A percentile compares a stretch with the other conserved stretches of the same genome.
phyloP scores from a whole-genome alignment of 2,888 invertebrate species.

The Drosophila prostipennis region DNA sequence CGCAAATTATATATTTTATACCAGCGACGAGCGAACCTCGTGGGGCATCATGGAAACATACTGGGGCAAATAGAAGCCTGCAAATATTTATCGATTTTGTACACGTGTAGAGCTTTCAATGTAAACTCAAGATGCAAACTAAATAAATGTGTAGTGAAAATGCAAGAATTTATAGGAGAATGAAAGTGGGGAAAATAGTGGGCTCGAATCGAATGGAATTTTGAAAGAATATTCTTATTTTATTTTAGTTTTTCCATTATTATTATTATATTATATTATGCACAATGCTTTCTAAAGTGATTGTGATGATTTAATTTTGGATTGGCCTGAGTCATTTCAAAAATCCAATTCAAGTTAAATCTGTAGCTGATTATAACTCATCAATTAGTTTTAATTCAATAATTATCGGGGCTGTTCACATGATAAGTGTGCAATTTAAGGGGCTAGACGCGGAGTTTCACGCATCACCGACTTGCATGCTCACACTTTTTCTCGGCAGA shows the following conservation, averaged over 20 bases:
- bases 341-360: background rate
- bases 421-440: constrained; percentile 36
- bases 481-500: constrained; percentile 42
- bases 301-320: too few relatives aligned
- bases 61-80: constrained; percentile 22
- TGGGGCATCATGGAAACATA: constrained; percentile 14
- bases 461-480: constrained; percentile 56
- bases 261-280: too few relatives aligned
- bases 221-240: too few relatives aligned
- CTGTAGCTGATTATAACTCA: background rate
- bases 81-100: constrained; percentile 41
- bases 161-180: background rate
- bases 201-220: background rate
- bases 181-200: background rate
- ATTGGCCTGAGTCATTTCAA: too few relatives aligned
- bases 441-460: constrained; percentile 31
- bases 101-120: constrained; percentile 52
- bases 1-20: constrained; percentile 50
- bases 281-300: too few relatives aligned
- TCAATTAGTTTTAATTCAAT: constrained; percentile 16
- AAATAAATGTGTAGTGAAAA: constrained; percentile 62
- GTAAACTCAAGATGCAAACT: constrained; percentile 36
- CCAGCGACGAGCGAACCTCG: constrained; percentile 20
- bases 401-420: constrained; percentile 10
- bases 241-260: too few relatives aligned